These are phyloP conservation scores for Polyommatus iphigenia DNA, from an alignment of 2,888 invertebrate genomes.

Conservation along the genomic window DNA sequence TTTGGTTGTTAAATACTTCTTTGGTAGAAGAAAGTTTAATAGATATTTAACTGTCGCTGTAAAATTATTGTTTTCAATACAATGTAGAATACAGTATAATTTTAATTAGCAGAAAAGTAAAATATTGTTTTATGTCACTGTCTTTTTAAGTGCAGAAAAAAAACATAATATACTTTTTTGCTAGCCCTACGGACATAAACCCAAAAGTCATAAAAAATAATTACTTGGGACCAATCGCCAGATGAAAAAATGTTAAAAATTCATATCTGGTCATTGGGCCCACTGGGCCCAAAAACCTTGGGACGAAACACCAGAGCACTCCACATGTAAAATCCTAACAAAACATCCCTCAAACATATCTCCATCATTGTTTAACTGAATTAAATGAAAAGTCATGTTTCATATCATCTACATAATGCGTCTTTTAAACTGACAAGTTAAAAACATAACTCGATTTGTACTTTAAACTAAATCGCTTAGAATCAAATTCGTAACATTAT, in stretches of 20 bases:
- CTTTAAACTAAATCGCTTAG: constrained; percentile 24
- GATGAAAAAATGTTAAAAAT: no score
- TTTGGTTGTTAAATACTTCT: no score
- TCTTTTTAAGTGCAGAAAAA: background rate
- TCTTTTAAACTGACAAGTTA: constrained; percentile 15
- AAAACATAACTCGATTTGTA: constrained; percentile 27
- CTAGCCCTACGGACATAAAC: no score
- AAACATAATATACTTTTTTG: no score
- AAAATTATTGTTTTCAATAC: background rate
- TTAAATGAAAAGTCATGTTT: constrained; percentile 15
- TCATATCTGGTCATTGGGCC: no score
- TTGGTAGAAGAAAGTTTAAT: background rate
- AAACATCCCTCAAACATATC: background rate
- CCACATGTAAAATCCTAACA: background rate
- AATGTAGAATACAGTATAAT: background rate
- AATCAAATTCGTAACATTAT: constrained; percentile 28
- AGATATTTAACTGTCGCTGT: background rate
- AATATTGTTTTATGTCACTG: background rate
- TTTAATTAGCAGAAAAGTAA: background rate
- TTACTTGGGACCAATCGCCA: no score
- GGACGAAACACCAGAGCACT: no score
- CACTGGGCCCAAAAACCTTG: no score
- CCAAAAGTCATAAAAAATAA: no score
- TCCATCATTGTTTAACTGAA: background rate
- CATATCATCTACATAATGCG: background rate